Evolutionary conservation across 64 coral and sea anemone genomes (phyloP), one percentile per base, ranked within the genome.

Genomic region (Montipora cactus): DNA sequence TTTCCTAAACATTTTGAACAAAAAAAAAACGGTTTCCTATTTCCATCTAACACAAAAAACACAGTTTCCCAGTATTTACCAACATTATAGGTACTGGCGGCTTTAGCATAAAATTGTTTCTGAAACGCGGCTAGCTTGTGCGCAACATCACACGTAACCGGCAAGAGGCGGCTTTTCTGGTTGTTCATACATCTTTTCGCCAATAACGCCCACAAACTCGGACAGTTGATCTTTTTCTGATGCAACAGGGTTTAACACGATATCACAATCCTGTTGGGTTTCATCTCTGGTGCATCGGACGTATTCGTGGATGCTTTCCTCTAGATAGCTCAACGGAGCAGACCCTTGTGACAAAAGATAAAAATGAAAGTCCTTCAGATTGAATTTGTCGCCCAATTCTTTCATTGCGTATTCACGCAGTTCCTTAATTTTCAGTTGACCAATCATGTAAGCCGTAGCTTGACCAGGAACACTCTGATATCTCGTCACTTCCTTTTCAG

Each of bases 401-500:
- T 87, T 69, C 8, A 44, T 87, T 10, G 91, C 91, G 83, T 87
- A 87, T 9, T 93, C 76, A 51, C 91, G 53, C 16, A 93, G 83
- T 58, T 87, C 74, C 7, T 87, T 93, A 11, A 93, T 93, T 19
- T 87, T 84, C 5, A 93, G 91, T 48, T 93, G 91, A 66, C 91
- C 91, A 78, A 93, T 87, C 91, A 93, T 93, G 44, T 93, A 93
- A 0, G 91, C 91, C 37, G 91, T 93, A 28, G 91, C 91, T 49
- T 93, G 91, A 49, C 91, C 91, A 10, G 91, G 91, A 12, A 44
- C 83, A 45, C 91, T 93, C 83, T 93, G 91, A 14, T 93, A 93
- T 22, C 91, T 84, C 1, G 91, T 93, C 5, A 93, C 83, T 21
- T 93, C 91, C 64, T 93, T 93, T 3, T 78, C 14, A 20, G 91